Base-by-base conservation (phyloP, 2,113 vertebrate species). In the Cranoglanis bouderius region DNA sequence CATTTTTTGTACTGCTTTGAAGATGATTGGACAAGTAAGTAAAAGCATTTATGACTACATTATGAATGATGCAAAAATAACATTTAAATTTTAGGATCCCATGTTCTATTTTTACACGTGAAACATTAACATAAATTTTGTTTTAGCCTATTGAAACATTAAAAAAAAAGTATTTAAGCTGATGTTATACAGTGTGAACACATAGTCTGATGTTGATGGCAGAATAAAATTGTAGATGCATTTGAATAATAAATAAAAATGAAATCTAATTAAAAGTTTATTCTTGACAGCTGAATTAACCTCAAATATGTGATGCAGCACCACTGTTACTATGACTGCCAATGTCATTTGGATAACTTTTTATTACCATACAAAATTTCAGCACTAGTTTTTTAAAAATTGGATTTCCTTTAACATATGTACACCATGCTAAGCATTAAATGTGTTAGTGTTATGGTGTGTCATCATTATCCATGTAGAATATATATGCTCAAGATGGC, bases 1-100 rank as follows among this genome's bases (percentile, higher is more conserved):
- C 98, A 99, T 93, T 99, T 99, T 94, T 96, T 99, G 89, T 97
- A 98, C 93, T 99, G 98, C 94, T 99, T 99, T 94, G 98, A 99
- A 96, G 98, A 99, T 94, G 98, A 99, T 90, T 99, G 98, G 98
- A 97, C 97, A 93, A 98, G 98, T 99, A 94, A 98, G 98, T 98
- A 84, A 72, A 55, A 21, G 6, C 43, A 12, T 82, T 82, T 82
- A 61, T 4, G 32, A 80, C 18, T 18, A 18, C 32, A 4, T 53
- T 53, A n/a, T 2, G 13, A 18, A 32, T 14, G 40, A 46, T 1
- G 10, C 4, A 46, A 29, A 46, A 77, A 46, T 77, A 24, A 49
- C 74, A 75, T 26, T 29, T 14, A 46, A 49, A 12, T 26, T 8
- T 51, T 78, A 78, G n/a, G 46, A 78, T 14, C 26, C 16, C 13